These are phyloP conservation scores for Aegypius monachus DNA, from an alignment of 2,113 vertebrate genomes.

Conservation along the genomic window DNA sequence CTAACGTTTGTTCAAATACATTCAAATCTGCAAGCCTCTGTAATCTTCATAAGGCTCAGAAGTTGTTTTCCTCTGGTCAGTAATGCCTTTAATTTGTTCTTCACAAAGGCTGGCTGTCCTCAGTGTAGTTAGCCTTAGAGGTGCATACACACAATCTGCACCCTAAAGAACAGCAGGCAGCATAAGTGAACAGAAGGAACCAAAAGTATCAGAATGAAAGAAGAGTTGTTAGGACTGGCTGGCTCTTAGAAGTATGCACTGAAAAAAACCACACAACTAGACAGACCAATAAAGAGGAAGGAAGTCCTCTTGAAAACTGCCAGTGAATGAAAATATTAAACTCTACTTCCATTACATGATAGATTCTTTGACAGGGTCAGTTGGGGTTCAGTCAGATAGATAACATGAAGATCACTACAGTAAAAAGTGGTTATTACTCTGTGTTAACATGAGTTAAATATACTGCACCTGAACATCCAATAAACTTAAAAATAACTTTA, in stretches of 20 bases:
- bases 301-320: not conserved
- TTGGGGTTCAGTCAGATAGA: not conserved
- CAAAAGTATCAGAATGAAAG: not conserved
- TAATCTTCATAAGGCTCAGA: not conserved
- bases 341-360: not conserved
- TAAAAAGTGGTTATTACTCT: not conserved
- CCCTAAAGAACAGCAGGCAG: not conserved
- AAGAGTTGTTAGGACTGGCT: not conserved
- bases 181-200: not conserved
- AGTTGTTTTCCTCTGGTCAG: not conserved
- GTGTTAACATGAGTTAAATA: not conserved
- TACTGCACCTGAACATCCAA: not conserved
- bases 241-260: not conserved
- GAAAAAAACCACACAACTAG: not conserved
- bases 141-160: not conserved
- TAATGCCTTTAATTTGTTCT: not conserved
- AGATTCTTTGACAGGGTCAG: not conserved
- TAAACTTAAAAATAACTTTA: not conserved
- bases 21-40: not conserved
- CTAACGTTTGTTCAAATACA: not conserved
- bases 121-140: not conserved
- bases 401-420: not conserved
- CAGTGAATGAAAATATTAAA: not conserved
- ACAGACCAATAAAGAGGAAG: not conserved
- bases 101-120: not conserved